A percentile compares a stretch with the other conserved stretches of the same genome.
Conservation (phyloP, 2,113 vertebrate species). For the Girardinichthys multiradiatus region DNA sequence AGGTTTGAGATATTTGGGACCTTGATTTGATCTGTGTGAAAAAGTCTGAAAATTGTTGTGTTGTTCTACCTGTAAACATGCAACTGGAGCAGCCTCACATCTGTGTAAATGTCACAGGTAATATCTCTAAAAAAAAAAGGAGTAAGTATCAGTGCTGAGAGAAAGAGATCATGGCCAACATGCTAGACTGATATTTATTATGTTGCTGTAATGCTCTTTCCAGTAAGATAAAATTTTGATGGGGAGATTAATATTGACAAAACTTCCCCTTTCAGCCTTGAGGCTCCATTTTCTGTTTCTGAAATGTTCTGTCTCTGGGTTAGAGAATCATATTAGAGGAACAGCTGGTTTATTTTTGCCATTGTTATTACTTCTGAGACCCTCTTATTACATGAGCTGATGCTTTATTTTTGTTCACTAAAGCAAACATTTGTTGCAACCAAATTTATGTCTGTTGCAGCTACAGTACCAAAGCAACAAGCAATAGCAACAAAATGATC, state of each 20-base stretch:
- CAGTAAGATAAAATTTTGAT: slow-evolving; percentile 28
- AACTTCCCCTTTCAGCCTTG: slow-evolving; percentile 1
- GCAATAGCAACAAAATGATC: background rate
- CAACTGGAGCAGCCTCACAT: slow-evolving; percentile 35
- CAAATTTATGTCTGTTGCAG: background rate
- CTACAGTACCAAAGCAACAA: background rate
- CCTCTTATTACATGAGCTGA: background rate
- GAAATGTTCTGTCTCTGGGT: slow-evolving; percentile 9
- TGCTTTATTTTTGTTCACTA: slow-evolving; percentile 22
- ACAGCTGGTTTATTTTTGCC: slow-evolving; percentile 11
- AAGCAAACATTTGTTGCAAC: background rate
- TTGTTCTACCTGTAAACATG: slow-evolving; percentile 50
- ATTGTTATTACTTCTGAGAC: slow-evolving; percentile 3
- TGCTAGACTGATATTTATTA: slow-evolving; percentile 29
- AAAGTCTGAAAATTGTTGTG: slow-evolving; percentile 7
- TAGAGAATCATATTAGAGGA: slow-evolving; percentile 15
- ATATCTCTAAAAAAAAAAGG: slow-evolving; percentile 14
- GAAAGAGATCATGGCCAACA: slow-evolving; percentile 2
- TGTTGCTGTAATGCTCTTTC: slow-evolving; percentile 17
- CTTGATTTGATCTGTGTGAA: slow-evolving; percentile 33
- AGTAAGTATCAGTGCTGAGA: background rate
- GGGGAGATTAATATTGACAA: slow-evolving; percentile 30
- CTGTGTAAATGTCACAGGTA: slow-evolving; percentile 48
- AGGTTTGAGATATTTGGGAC: slow-evolving; percentile 14
- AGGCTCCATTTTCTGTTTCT: slow-evolving; percentile 28